phyloP scores from a whole-genome alignment of 2,888 invertebrate species.

The Nomada fabriciana region DNA sequence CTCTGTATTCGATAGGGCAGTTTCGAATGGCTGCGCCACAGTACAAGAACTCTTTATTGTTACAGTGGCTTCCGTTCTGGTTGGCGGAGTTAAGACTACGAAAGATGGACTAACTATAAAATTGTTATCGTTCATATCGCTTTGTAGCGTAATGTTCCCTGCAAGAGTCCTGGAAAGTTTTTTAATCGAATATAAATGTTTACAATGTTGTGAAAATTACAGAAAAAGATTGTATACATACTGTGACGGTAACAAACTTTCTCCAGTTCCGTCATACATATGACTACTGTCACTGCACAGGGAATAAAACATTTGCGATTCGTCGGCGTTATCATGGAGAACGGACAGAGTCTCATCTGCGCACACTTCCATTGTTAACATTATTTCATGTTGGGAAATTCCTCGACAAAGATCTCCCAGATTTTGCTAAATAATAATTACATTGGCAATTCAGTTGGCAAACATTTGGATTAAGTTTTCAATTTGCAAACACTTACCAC shows the following conservation, averaged over 20 bases:
- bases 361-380: constrained; percentile 79
- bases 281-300: constrained; percentile 79
- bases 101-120: constrained; percentile 69
- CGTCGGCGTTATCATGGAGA: constrained; percentile 80
- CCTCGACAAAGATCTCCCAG: constrained; percentile 80
- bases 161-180: constrained; percentile 41
- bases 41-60: constrained; percentile 70
- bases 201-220: not conserved
- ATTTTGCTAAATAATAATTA: constrained; percentile 72
- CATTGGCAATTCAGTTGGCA: not conserved
- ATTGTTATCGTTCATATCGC: constrained; percentile 53
- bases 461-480: not conserved
- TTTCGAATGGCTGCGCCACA: constrained; percentile 76
- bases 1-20: constrained; percentile 69
- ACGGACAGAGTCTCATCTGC: constrained; percentile 81
- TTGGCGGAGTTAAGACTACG: constrained; percentile 71
- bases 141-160: constrained; percentile 19
- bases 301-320: constrained; percentile 81
- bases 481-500: constrained; percentile 69
- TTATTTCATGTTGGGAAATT: constrained; percentile 79
- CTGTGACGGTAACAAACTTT: constrained; percentile 78
- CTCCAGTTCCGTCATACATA: constrained; percentile 74
- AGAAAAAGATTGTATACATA: constrained; percentile 42
- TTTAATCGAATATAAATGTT: not conserved
- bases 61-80: constrained; percentile 69